phyloP scores from a whole-genome alignment of 2,797 vertebrate species.

The Oreochromis mossambicus region DNA sequence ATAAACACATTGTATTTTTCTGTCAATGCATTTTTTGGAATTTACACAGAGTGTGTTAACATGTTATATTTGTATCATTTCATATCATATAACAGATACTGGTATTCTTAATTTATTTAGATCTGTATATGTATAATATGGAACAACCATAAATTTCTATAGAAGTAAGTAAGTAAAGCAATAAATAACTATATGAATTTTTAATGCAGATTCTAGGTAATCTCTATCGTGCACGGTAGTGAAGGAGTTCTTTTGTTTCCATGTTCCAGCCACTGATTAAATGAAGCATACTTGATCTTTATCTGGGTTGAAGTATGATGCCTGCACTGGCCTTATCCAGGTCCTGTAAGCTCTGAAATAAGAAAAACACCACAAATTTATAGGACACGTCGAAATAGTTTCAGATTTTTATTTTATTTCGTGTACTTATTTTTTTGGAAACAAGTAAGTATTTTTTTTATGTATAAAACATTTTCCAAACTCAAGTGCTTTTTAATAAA shows the following conservation, averaged over 20 bases:
- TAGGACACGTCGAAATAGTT: not conserved
- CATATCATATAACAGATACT: not conserved
- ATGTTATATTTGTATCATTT: not conserved
- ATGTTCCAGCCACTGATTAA: slow-evolving; percentile 57
- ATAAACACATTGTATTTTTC: slow-evolving; percentile 40
- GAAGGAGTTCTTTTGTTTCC: slow-evolving; percentile 53
- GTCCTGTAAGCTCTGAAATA: slow-evolving; percentile 37
- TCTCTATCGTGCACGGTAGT: slow-evolving; percentile 23
- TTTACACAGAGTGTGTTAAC: slow-evolving; percentile 14
- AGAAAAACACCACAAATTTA: slow-evolving; percentile 15
- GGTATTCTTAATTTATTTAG: slow-evolving; percentile 5
- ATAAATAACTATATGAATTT: not conserved
- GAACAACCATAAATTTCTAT: not conserved
- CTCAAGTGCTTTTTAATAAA: not conserved
- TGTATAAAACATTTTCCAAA: not conserved
- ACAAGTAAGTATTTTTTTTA: not conserved
- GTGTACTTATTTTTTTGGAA: fast-evolving
- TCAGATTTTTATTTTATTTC: not conserved
- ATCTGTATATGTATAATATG: not conserved
- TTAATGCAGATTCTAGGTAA: slow-evolving; percentile 23
- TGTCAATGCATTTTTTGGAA: slow-evolving; percentile 5
- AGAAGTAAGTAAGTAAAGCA: not conserved
- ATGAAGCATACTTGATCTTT: slow-evolving; percentile 67
- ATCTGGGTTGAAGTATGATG: slow-evolving; percentile 64
- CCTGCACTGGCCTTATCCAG: slow-evolving; percentile 48